These are phyloP conservation scores for Glyptemys insculpta DNA, from an alignment of 2,797 vertebrate genomes.

Conservation along the genomic window DNA sequence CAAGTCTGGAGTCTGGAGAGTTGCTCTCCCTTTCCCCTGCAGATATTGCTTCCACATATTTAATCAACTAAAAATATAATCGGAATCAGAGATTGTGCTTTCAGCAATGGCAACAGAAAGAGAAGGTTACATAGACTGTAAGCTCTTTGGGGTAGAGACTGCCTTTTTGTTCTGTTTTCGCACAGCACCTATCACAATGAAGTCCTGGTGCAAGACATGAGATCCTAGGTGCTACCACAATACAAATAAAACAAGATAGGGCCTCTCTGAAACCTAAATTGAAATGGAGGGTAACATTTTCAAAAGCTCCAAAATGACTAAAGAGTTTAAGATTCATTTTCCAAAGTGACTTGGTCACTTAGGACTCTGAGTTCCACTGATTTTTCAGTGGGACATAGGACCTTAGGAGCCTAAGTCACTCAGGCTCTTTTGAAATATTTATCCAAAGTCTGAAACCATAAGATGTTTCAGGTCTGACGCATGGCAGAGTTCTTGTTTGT, in stretches of 20 bases:
- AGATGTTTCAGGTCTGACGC: not conserved
- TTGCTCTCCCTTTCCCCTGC: slow-evolving; percentile 4
- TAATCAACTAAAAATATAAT: not conserved
- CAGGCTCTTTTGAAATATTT: not conserved
- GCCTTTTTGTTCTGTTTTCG: not conserved
- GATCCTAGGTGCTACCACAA: not conserved
- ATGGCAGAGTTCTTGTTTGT: not conserved
- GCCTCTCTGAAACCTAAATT: not conserved
- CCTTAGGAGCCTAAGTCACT: not conserved
- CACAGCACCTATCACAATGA: not conserved
- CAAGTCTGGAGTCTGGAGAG: not conserved
- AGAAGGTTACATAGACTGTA: not conserved
- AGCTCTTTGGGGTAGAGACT: not conserved
- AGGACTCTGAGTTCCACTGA: not conserved
- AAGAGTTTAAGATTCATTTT: not conserved
- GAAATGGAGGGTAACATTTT: not conserved
- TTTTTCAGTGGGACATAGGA: not conserved
- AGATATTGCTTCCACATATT: not conserved
- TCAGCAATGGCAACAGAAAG: not conserved
- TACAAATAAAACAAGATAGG: not conserved
- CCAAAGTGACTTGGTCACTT: not conserved
- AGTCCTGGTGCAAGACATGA: not conserved
- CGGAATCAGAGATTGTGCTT: not conserved
- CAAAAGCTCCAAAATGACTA: not conserved
- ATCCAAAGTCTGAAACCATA: not conserved